Evolutionary conservation across 92 coral and sea anemone species (phyloP).

Genomic region (Siderastrea siderea): DNA sequence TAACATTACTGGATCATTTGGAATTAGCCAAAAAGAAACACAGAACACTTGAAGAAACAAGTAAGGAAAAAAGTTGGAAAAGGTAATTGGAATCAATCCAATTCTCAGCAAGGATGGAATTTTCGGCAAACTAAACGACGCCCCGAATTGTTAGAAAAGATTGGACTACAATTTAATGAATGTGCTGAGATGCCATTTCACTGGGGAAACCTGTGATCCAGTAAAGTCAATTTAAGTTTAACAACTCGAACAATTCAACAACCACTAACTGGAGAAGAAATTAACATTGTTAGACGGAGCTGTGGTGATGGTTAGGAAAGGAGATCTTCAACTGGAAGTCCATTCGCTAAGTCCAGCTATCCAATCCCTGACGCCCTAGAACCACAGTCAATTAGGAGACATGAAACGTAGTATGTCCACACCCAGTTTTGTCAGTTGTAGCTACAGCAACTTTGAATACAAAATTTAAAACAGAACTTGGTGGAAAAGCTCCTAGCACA

Average conservation of each 20-base stretch:
- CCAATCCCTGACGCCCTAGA: conserved; percentile 70
- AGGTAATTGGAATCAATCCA: conserved; percentile 45
- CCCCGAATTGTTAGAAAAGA: conserved; percentile 32
- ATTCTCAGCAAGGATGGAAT: conserved; percentile 28
- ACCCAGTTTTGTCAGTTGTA: conserved; percentile 58
- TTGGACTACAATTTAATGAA: conserved; percentile 51
- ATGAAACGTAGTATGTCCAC: conserved; percentile 46
- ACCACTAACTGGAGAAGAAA: conserved; percentile 26
- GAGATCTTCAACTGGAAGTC: conserved; percentile 54
- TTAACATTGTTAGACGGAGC: conserved; percentile 38
- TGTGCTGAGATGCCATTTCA: conserved; percentile 60
- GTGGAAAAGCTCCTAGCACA: conserved; percentile 47
- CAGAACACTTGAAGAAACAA: conserved; percentile 13
- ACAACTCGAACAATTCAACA: conserved; percentile 27
- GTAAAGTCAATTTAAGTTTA: conserved; percentile 54
- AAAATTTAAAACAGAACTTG: conserved; percentile 10
- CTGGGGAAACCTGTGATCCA: conserved; percentile 59
- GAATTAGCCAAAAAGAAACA: conserved; percentile 33
- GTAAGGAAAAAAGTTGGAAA: conserved; percentile 25
- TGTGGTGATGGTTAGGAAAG: conserved; percentile 71
- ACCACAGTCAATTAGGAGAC: conserved; percentile 58
- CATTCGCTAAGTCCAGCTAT: conserved; percentile 67
- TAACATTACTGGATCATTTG: conserved; percentile 39
- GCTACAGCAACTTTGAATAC: conserved; percentile 25
- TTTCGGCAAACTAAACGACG: conserved; percentile 42